Evolutionary conservation across 2,888 invertebrate genomes (phyloP).

Genomic region (Liodrosophila aerea): DNA sequence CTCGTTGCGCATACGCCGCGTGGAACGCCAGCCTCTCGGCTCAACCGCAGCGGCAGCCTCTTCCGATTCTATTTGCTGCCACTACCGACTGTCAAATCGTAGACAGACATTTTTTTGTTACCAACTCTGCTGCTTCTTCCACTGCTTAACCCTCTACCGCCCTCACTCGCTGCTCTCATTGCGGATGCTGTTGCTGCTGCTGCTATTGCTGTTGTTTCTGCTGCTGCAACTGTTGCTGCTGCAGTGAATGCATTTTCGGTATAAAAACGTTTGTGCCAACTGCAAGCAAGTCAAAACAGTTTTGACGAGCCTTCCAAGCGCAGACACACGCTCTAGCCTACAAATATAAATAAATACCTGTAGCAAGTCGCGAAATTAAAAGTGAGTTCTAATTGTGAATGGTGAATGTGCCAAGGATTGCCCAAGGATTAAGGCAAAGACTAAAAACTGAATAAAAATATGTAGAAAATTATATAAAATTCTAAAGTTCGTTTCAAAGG

Average conservation of each 20-base stretch:
- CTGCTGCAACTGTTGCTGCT: slow-evolving; percentile 15
- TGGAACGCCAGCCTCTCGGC: slow-evolving; percentile 25
- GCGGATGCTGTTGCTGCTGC: slow-evolving; percentile 38
- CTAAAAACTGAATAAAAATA: neutral
- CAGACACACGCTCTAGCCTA: slow-evolving; percentile 47
- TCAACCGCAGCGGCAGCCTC: slow-evolving; percentile 35
- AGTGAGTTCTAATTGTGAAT: slow-evolving; percentile 45
- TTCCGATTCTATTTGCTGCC: slow-evolving; percentile 55
- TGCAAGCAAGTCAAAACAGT: slow-evolving; percentile 72
- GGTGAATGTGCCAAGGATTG: slow-evolving; percentile 9
- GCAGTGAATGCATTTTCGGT: slow-evolving; percentile 70
- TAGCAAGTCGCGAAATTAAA: slow-evolving; percentile 61
- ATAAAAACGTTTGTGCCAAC: slow-evolving; percentile 77
- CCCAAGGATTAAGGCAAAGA: slow-evolving; percentile 12
- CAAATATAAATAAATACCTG: slow-evolving; percentile 3
- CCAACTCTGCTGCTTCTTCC: slow-evolving; percentile 20
- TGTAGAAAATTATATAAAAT: too few species aligned
- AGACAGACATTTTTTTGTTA: slow-evolving; percentile 20
- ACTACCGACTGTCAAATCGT: slow-evolving; percentile 35
- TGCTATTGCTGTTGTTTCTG: slow-evolving; percentile 10
- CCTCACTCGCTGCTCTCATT: slow-evolving; percentile 44
- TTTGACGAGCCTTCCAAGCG: slow-evolving; percentile 78
- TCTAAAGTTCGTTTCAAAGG: neutral
- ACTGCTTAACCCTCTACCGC: slow-evolving; percentile 8
- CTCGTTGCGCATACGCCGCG: slow-evolving; percentile 78